These are phyloP conservation scores for Micropoecilia bifurca DNA, from an alignment of 2,797 vertebrate genomes.

Conservation along the genomic window DNA sequence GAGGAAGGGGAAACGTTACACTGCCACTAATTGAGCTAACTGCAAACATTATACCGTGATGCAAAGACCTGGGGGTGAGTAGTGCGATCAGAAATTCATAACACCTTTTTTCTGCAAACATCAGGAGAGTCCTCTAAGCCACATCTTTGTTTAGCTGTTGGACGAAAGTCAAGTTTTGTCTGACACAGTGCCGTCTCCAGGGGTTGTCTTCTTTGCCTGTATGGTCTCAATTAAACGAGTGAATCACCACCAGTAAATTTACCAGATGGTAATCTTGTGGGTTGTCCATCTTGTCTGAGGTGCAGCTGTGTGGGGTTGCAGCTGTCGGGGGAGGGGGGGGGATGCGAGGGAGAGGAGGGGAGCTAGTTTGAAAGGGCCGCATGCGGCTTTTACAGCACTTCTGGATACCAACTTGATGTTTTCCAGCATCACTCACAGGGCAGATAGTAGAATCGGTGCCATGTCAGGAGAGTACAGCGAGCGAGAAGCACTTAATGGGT, in stretches of 20 bases:
- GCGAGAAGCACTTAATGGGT: neutral
- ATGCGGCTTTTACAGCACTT: conserved; percentile 26
- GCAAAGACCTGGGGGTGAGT: conserved; percentile 7
- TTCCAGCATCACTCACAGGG: conserved; percentile 1
- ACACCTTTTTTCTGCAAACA: conserved; percentile 15
- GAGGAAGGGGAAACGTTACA: conserved; percentile 5
- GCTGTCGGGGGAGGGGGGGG: conserved; percentile 23
- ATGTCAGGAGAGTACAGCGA: neutral
- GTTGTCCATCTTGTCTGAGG: conserved; percentile 37
- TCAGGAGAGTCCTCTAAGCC: conserved; percentile 17
- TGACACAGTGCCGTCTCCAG: conserved; percentile 38
- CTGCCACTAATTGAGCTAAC: neutral
- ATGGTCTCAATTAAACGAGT: conserved; percentile 59
- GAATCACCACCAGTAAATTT: conserved; percentile 61
- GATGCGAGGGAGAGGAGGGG: no score
- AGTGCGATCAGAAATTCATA: conserved; percentile 15
- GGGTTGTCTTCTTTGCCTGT: conserved; percentile 56
- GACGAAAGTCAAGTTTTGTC: conserved; percentile 26
- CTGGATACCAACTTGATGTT: conserved; percentile 35
- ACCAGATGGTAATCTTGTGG: conserved; percentile 60
- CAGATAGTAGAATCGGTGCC: neutral
- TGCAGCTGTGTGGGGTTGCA: conserved; percentile 26
- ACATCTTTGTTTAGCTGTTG: conserved; percentile 33
- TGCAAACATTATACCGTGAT: conserved; percentile 9
- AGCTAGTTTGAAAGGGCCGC: conserved; percentile 22